These are phyloP conservation scores for Cryptoblepharus egeriae DNA, from an alignment of 2,797 vertebrate genomes.

Conservation along the genomic window DNA sequence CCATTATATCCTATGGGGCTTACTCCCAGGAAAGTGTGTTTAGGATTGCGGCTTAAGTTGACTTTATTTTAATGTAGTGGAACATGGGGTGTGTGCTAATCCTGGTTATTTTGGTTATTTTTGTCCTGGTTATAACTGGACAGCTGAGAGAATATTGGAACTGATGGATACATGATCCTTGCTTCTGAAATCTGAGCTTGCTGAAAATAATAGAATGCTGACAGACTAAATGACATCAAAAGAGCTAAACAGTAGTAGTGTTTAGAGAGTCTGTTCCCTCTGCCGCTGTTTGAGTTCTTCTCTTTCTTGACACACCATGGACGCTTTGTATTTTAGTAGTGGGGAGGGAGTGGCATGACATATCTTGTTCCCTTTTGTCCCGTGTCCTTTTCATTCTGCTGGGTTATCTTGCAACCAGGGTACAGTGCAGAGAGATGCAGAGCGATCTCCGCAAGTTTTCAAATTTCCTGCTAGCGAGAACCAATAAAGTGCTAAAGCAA, in stretches of 20 bases:
- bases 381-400: conserved; percentile 21
- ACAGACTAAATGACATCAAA: neutral
- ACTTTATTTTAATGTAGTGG: neutral
- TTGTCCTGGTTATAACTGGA: neutral
- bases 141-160: neutral
- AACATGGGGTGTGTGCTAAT: too few relatives aligned
- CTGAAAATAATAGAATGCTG: neutral
- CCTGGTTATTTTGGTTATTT: neutral
- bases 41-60: too few relatives aligned
- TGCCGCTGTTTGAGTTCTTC: neutral
- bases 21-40: too few relatives aligned
- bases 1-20: too few relatives aligned
- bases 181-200: neutral
- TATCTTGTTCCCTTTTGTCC: neutral
- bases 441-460: neutral
- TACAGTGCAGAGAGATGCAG: neutral
- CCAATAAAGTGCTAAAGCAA: neutral
- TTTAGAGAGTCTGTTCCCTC: neutral
- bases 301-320: conserved; percentile 2
- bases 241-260: neutral
- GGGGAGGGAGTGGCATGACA: neutral
- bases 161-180: neutral
- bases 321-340: neutral
- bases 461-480: conserved; percentile 28
- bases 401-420: conserved; percentile 1